Percentiles rank a stretch among this genome's conserved stretches.
Conservation (phyloP, 2,797 vertebrate genomes). For the Anguilla megastoma region DNA sequence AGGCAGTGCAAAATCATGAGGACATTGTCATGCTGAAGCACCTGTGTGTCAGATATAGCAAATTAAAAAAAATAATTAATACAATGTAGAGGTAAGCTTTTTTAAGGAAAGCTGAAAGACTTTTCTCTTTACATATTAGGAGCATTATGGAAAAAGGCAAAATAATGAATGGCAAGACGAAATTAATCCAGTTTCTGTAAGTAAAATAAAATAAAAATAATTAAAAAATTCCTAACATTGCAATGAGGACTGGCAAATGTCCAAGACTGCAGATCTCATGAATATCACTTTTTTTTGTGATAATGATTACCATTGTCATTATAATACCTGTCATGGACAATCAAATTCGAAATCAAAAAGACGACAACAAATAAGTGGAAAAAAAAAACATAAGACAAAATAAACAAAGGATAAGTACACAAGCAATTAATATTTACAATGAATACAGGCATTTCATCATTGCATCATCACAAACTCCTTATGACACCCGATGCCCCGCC, state of each 20-base stretch:
- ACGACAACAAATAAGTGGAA: slow-evolving; percentile 36
- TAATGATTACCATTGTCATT: slow-evolving; percentile 37
- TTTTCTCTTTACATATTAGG: slow-evolving; percentile 39
- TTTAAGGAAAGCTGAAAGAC: not conserved
- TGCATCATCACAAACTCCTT: slow-evolving; percentile 47
- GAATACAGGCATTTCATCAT: slow-evolving; percentile 56
- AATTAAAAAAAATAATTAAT: slow-evolving; percentile 24
- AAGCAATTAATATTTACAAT: slow-evolving; percentile 70
- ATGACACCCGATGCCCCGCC: slow-evolving; percentile 20
- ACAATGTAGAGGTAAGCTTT: slow-evolving; percentile 31
- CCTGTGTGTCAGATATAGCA: slow-evolving; percentile 35
- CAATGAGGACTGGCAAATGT: slow-evolving; percentile 40
- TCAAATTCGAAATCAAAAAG: slow-evolving; percentile 47
- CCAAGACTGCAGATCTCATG: slow-evolving; percentile 26
- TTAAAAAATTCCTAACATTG: slow-evolving; percentile 14
- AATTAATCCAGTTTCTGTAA: slow-evolving; percentile 43
- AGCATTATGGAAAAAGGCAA: slow-evolving; percentile 33
- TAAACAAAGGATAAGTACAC: slow-evolving; percentile 49
- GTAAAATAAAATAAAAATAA: slow-evolving; percentile 35
- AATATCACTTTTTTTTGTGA: slow-evolving; percentile 33
- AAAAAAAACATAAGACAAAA: not conserved
- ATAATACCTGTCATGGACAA: slow-evolving; percentile 52
- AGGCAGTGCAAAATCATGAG: slow-evolving; percentile 68
- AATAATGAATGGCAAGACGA: not conserved
- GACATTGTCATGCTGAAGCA: slow-evolving; percentile 68